Percentiles rank a stretch among this genome's conserved stretches.
Conservation (phyloP, 30 jellyfish, hydroid and myxozoan genomes). For the Calvadosia cruxmelitensis region DNA sequence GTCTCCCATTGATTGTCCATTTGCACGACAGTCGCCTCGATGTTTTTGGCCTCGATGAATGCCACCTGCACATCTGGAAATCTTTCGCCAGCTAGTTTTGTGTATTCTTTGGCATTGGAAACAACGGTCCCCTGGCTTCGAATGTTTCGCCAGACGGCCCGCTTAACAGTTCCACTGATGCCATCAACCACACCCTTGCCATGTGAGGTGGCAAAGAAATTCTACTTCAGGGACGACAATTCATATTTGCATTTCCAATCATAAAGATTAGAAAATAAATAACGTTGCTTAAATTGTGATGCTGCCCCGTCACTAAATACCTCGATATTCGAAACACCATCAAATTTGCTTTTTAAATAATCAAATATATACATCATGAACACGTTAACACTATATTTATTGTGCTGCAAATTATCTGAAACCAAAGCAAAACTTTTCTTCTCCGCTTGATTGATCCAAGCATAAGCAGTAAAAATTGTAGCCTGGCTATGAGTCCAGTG, state of each 20-base stretch:
- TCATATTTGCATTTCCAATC: slow-evolving; percentile 15
- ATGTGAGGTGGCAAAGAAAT: slow-evolving; percentile 34
- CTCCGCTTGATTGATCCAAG: slow-evolving; percentile 23
- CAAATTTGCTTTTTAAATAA: slow-evolving; percentile 22
- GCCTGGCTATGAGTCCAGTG: slow-evolving; percentile 47
- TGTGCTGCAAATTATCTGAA: slow-evolving; percentile 32
- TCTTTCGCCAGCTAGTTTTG: too few species aligned
- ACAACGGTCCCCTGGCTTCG: not conserved
- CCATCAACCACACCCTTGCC: slow-evolving; percentile 50
- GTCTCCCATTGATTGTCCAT: slow-evolving; percentile 9
- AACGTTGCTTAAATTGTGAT: slow-evolving; percentile 19
- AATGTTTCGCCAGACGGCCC: slow-evolving; percentile 7
- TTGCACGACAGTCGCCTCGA: slow-evolving; percentile 3
- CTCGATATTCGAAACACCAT: slow-evolving; percentile 20
- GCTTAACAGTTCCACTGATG: slow-evolving; percentile 14
- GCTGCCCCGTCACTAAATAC: slow-evolving; percentile 18
- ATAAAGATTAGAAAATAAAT: slow-evolving; percentile 7
- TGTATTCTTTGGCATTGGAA: not conserved
- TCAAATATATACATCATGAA: not conserved
- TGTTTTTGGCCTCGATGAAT: not conserved
- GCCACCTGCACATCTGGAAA: not conserved
- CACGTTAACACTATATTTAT: slow-evolving; percentile 26
- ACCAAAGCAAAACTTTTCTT: slow-evolving; percentile 28
- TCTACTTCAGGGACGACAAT: slow-evolving; percentile 7
- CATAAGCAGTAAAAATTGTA: slow-evolving; percentile 48